Conservation (phyloP, 2,113 vertebrate species). For the Vidua macroura region DNA sequence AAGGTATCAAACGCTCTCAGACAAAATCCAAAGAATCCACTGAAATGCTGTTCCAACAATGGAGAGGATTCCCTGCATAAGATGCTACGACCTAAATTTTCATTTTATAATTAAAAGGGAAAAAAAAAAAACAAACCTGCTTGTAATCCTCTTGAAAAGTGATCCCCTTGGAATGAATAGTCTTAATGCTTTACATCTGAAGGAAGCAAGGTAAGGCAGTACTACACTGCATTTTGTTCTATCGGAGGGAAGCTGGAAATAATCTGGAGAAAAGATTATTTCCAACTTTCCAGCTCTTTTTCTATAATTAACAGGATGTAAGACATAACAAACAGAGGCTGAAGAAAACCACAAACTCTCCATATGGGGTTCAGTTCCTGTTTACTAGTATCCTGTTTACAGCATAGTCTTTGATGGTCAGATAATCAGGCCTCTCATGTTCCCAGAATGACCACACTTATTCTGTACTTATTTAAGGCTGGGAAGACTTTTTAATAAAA, state of each 20-base stretch:
- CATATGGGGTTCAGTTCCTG: slow-evolving; percentile 66
- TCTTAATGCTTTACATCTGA: slow-evolving; percentile 65
- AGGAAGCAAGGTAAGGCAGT: slow-evolving; percentile 52
- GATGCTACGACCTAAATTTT: slow-evolving; percentile 26
- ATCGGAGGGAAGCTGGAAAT: slow-evolving; percentile 61
- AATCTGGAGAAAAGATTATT: slow-evolving; percentile 65
- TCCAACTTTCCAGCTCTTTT: slow-evolving; percentile 70
- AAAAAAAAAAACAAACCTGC: not conserved
- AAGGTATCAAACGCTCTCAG: not conserved
- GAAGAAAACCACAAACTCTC: slow-evolving; percentile 64
- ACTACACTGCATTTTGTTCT: slow-evolving; percentile 27
- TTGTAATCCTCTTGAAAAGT: slow-evolving; percentile 57
- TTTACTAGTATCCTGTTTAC: slow-evolving; percentile 70
- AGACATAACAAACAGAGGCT: slow-evolving; percentile 71
- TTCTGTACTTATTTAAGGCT: slow-evolving; percentile 57
- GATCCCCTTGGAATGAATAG: slow-evolving; percentile 36
- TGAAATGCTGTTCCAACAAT: not conserved
- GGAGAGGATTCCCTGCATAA: not conserved
- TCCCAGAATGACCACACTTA: slow-evolving; percentile 63
- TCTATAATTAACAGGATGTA: slow-evolving; percentile 71
- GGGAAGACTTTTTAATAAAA: slow-evolving; percentile 64
- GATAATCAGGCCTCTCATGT: slow-evolving; percentile 65
- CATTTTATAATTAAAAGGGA: slow-evolving; percentile 4
- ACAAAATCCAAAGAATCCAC: not conserved
- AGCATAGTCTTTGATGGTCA: slow-evolving; percentile 64